A percentile compares a stretch with the other conserved stretches of the same genome.
Conservation (phyloP, 2,888 invertebrate species). For the Yponomeuta plumbellus region DNA sequence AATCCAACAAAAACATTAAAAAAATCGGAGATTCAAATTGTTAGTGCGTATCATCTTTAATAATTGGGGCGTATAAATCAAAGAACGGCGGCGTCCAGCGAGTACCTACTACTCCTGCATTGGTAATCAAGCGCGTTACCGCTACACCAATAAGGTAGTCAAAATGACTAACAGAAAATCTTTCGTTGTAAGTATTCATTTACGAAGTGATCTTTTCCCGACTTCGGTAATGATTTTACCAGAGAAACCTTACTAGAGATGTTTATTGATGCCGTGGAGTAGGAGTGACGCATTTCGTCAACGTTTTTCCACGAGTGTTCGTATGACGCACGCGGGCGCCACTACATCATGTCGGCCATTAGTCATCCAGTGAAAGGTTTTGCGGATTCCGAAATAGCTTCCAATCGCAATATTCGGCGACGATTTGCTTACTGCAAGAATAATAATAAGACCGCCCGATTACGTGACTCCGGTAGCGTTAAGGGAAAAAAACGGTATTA, state of each 20-base stretch:
- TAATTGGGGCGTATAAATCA: too few species aligned
- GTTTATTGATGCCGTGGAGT: background rate
- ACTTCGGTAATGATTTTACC: background rate
- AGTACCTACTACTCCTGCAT: too few species aligned
- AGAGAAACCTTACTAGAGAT: conserved; percentile 1
- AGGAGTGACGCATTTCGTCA: background rate
- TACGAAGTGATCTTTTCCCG: background rate
- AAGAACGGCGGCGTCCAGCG: too few species aligned
- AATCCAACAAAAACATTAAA: too few species aligned
- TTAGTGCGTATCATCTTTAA: too few species aligned
- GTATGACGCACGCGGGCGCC: conserved; percentile 7
- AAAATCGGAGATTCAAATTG: too few species aligned
- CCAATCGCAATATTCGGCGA: conserved; percentile 2
- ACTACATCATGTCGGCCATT: conserved; percentile 5
- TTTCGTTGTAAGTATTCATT: too few species aligned
- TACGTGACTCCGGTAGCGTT: conserved; percentile 4
- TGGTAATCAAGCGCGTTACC: too few species aligned
- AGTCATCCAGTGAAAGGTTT: conserved; percentile 5
- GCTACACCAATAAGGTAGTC: too few species aligned
- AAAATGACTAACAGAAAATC: too few species aligned
- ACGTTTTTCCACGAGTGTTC: conserved; percentile 7
- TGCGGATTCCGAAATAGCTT: background rate
- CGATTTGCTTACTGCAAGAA: conserved; percentile 10
- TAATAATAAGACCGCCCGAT: conserved; percentile 4
- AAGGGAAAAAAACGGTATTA: conserved; percentile 8